phyloP scores from a whole-genome alignment of 2,797 vertebrate species.

The Pseudotriccus pelzelni region DNA sequence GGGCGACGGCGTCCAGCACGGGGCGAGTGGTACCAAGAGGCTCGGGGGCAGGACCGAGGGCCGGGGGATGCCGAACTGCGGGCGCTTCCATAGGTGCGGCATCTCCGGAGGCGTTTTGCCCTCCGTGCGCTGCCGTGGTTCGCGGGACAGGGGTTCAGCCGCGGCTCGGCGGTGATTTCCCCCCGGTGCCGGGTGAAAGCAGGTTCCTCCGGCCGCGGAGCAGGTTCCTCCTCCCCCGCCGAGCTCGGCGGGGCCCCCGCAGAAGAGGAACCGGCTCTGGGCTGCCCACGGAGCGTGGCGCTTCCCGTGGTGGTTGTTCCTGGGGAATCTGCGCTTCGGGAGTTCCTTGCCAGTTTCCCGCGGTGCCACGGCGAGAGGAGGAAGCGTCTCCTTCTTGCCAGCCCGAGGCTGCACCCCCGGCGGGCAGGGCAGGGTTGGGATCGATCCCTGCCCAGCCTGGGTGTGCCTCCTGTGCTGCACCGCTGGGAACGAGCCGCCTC shows the following conservation, averaged over 20 bases:
- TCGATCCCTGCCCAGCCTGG: background rate
- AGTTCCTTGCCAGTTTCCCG: background rate
- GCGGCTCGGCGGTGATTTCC: background rate
- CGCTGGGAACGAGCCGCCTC: accelerated
- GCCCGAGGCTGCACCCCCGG: background rate
- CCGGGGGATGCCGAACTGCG: background rate
- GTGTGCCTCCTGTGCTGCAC: background rate
- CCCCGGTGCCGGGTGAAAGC: background rate
- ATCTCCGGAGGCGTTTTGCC: background rate
- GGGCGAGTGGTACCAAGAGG: accelerated
- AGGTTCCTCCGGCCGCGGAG: background rate
- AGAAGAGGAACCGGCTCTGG: background rate
- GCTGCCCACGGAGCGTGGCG: accelerated
- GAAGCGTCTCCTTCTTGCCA: background rate
- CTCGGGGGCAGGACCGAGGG: background rate
- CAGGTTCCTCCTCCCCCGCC: background rate
- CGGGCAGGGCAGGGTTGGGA: background rate
- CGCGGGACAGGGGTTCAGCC: accelerated
- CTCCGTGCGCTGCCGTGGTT: background rate
- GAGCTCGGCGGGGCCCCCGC: background rate
- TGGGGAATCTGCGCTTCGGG: background rate
- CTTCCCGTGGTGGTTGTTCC: background rate
- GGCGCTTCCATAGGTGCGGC: background rate
- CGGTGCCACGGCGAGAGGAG: background rate
- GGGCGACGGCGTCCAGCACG: background rate